phyloP scores from a whole-genome alignment of 2,113 vertebrate genomes.

The Cygnus atratus region DNA sequence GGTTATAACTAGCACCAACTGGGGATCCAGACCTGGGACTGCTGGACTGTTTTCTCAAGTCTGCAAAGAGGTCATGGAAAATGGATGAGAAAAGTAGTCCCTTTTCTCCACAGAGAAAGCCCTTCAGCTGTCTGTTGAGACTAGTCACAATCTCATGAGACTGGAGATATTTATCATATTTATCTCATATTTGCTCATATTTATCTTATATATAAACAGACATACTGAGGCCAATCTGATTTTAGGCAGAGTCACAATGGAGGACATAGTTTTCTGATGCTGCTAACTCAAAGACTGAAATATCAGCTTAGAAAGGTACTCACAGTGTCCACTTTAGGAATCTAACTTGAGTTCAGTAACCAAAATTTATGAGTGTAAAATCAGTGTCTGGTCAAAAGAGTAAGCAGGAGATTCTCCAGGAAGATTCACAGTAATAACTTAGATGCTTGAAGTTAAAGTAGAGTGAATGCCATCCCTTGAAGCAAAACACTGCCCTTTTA shows the following conservation, averaged over 20 bases:
- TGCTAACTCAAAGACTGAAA: neutral
- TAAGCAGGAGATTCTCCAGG: neutral
- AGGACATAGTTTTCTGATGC: neutral
- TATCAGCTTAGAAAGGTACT: neutral
- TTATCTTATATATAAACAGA: neutral
- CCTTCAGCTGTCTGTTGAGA: neutral
- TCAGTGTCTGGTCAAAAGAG: neutral
- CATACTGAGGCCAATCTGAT: neutral
- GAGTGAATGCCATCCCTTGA: neutral
- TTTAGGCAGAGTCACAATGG: neutral
- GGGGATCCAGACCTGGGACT: neutral
- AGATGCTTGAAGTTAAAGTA: neutral
- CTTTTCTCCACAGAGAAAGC: neutral
- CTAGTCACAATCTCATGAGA: neutral
- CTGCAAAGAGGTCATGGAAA: neutral
- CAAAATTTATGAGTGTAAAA: neutral
- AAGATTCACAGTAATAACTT: neutral
- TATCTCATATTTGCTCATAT: neutral
- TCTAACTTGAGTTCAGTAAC: neutral
- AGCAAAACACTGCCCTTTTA: constrained; percentile 15
- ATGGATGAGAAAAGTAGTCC: neutral
- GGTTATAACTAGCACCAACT: neutral
- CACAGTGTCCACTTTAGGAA: neutral
- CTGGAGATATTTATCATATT: neutral
- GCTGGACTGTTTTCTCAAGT: neutral